Evolutionary conservation across 2,888 invertebrate species (phyloP).

Genomic region (Halictus ligatus): DNA sequence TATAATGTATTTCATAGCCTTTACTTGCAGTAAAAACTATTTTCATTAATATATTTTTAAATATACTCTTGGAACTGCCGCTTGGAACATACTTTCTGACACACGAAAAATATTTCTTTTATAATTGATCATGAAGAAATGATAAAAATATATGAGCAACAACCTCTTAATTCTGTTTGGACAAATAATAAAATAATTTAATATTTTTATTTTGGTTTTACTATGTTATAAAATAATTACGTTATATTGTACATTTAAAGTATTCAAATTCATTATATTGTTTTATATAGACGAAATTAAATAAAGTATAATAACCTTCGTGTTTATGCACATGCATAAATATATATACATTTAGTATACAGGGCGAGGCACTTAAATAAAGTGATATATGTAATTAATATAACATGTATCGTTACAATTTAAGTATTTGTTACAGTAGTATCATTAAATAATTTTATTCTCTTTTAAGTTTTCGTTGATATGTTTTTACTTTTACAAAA

Average conservation of each 20-base stretch:
- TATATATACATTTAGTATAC: slow-evolving; percentile 64
- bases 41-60: slow-evolving; percentile 51
- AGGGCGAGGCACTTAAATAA: slow-evolving; percentile 51
- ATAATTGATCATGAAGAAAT: neutral
- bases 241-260: slow-evolving; percentile 56
- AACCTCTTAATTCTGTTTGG: neutral
- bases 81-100: slow-evolving; percentile 53
- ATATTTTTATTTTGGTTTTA: slow-evolving; percentile 56
- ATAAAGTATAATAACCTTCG: slow-evolving; percentile 24
- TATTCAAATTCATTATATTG: slow-evolving; percentile 36
- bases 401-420: neutral
- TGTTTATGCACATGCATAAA: slow-evolving; percentile 61
- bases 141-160: slow-evolving; percentile 1
- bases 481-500: slow-evolving; percentile 33
- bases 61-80: slow-evolving; percentile 52
- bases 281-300: slow-evolving; percentile 13
- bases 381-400: slow-evolving; percentile 19
- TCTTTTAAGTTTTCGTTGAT: slow-evolving; percentile 23
- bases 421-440: neutral
- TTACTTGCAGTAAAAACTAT: slow-evolving; percentile 47
- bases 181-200: slow-evolving; percentile 10
- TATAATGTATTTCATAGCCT: slow-evolving; percentile 33
- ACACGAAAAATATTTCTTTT: slow-evolving; percentile 47
- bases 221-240: slow-evolving; percentile 76
- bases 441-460: slow-evolving; percentile 5